phyloP scores from a whole-genome alignment of 1,140 invertebrate species.

The Drosophila serrata region DNA sequence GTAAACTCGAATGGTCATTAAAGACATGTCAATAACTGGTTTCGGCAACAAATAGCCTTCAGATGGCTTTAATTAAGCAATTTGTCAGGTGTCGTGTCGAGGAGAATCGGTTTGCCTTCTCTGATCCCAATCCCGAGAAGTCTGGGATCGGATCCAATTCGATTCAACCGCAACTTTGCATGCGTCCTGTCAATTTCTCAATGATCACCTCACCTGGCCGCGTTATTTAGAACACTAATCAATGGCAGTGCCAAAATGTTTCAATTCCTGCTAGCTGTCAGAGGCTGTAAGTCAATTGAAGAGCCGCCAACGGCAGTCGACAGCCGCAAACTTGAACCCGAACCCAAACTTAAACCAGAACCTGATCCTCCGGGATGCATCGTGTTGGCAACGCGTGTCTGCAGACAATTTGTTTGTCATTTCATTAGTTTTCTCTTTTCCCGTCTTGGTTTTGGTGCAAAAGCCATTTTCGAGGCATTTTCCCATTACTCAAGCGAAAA shows the following conservation, averaged over 20 bases:
- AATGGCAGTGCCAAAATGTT: conserved; percentile 72
- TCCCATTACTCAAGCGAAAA: conserved; percentile 34
- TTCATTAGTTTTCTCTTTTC: conserved; percentile 51
- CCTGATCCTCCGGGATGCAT: conserved; percentile 54
- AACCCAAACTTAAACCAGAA: conserved; percentile 37
- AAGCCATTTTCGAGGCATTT: conserved; percentile 39
- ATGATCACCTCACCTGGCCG: conserved; percentile 37
- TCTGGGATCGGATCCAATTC: conserved; percentile 11
- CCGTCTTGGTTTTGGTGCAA: conserved; percentile 41
- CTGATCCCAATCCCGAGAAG: conserved; percentile 44
- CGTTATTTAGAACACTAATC: conserved; percentile 79
- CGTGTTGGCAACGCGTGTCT: conserved; percentile 67
- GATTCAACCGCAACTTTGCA: conserved; percentile 55
- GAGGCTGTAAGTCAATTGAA: conserved; percentile 36
- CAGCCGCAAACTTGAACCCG: conserved; percentile 41
- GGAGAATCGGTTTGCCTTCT: conserved; percentile 34
- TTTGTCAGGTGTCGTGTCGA: conserved; percentile 68
- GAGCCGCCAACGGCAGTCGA: conserved; percentile 66
- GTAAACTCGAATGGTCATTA: conserved; percentile 58
- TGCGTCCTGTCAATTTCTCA: conserved; percentile 66
- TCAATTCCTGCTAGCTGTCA: conserved; percentile 48
- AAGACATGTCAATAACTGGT: conserved; percentile 67
- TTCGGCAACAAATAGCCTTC: conserved; percentile 71
- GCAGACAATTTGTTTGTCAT: conserved; percentile 74
- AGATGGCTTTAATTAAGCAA: conserved; percentile 77